A percentile compares a stretch with the other conserved stretches of the same genome.
Conservation (phyloP, 2,888 invertebrate genomes). For the Caenorhabditis zanzibari region DNA sequence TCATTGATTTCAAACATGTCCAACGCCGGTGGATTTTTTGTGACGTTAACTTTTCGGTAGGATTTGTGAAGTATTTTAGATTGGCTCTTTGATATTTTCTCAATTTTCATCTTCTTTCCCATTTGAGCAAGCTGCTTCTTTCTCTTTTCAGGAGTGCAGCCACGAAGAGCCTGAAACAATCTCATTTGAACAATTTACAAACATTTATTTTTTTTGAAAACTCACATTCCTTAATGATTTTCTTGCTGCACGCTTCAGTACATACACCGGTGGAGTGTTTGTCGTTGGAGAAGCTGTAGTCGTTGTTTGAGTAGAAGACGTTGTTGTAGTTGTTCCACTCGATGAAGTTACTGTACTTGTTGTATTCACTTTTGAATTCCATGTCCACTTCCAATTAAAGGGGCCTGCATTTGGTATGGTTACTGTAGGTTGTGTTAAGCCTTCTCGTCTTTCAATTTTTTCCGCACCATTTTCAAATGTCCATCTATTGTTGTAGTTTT, state of each 20-base stretch:
- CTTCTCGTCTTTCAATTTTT: neutral
- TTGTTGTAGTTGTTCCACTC: neutral
- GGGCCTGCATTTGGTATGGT: constrained; percentile 7
- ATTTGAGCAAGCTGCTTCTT: constrained; percentile 51
- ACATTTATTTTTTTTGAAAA: neutral
- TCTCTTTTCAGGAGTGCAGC: constrained; percentile 45
- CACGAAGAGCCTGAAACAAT: constrained; percentile 38
- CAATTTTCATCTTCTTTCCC: constrained; percentile 49
- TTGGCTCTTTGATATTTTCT: constrained; percentile 37
- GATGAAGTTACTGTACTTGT: neutral
- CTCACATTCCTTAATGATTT: constrained; percentile 43
- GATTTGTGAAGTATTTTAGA: constrained; percentile 58
- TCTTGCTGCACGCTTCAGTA: constrained; percentile 24
- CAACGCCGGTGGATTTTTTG: constrained; percentile 37
- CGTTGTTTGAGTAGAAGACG: neutral
- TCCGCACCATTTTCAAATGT: constrained; percentile 5
- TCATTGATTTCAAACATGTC: constrained; percentile 63
- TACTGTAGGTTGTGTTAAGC: neutral
- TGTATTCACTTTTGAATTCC: constrained; percentile 12
- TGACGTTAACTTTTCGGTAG: constrained; percentile 53
- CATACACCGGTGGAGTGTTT: constrained; percentile 18
- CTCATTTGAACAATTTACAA: neutral
- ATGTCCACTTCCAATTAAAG: constrained; percentile 19
- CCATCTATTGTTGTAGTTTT: constrained; percentile 12
- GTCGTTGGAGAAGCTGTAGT: constrained; percentile 13